Percentiles rank a stretch among this genome's conserved stretches.
These are phyloP conservation scores for Odocoileus hemionus DNA, from an alignment of 2,113 vertebrate species.

Conservation along the genomic window DNA sequence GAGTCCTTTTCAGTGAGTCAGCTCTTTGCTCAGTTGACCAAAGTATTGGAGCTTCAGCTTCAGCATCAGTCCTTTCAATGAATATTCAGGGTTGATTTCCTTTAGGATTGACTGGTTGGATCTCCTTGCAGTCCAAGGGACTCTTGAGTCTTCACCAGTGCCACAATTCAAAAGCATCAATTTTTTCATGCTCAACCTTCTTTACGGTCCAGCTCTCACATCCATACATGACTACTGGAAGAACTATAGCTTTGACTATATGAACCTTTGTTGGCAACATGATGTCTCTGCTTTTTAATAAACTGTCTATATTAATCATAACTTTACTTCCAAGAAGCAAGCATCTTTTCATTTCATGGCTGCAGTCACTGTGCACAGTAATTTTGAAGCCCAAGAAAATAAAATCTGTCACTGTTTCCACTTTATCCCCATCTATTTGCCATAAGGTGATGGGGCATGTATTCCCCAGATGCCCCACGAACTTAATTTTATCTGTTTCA, in stretches of 20 bases:
- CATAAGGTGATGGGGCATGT: neutral
- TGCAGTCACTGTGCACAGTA: neutral
- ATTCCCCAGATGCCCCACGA: too few species aligned
- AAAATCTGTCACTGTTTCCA: neutral
- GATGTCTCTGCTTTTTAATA: neutral
- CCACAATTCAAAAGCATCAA: neutral
- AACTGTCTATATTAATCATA: neutral
- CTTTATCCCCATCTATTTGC: neutral
- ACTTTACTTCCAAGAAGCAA: neutral
- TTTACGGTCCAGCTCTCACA: neutral
- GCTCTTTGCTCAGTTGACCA: neutral
- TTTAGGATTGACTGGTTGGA: neutral
- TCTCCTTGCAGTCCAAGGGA: neutral
- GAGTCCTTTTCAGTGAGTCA: neutral
- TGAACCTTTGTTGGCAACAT: neutral
- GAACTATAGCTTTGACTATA: neutral
- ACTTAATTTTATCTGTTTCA: too few species aligned
- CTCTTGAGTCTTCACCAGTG: neutral
- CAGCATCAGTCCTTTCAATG: neutral
- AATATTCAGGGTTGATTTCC: neutral
- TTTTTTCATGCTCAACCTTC: neutral
- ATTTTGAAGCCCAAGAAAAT: neutral
- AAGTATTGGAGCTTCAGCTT: neutral
- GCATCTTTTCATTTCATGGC: neutral
- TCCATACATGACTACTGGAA: neutral